These are phyloP conservation scores for Plebejus melissa DNA, from an alignment of 2,888 invertebrate genomes.

Conservation along the genomic window DNA sequence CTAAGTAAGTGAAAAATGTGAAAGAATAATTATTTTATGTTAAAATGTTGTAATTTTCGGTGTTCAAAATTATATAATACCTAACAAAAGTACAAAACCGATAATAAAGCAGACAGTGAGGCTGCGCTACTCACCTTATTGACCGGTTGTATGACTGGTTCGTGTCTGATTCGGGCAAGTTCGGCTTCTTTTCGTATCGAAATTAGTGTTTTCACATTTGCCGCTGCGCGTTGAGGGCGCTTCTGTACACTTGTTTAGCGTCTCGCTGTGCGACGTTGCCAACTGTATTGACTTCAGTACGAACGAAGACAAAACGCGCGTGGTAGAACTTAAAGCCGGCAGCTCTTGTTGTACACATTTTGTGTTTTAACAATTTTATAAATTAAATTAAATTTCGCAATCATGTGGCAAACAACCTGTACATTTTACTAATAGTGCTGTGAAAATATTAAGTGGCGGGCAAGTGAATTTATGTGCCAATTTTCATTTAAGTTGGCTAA, in stretches of 20 bases:
- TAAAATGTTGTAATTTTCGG: neutral
- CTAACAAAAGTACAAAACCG: neutral
- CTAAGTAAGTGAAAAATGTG: neutral
- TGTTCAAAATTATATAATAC: neutral
- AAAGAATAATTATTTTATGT: neutral
- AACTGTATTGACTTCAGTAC: constrained; percentile 75
- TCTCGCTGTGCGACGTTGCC: constrained; percentile 78
- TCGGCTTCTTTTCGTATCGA: constrained; percentile 63
- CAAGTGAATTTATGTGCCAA: constrained; percentile 1
- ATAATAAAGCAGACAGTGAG: constrained; percentile 38
- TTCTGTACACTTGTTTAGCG: constrained; percentile 75
- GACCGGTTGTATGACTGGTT: constrained; percentile 75
- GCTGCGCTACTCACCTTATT: constrained; percentile 76
- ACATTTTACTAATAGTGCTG: constrained; percentile 58
- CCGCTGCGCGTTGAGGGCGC: constrained; percentile 80
- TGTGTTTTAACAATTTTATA: constrained; percentile 46
- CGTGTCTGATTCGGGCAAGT: constrained; percentile 72
- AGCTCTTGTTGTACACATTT: constrained; percentile 56
- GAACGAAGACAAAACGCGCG: constrained; percentile 75
- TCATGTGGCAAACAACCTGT: constrained; percentile 50
- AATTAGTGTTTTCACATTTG: constrained; percentile 58
- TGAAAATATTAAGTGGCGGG: constrained; percentile 53
- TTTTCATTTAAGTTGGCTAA: neutral
- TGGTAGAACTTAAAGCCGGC: constrained; percentile 72
- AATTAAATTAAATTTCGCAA: constrained; percentile 40